These are phyloP conservation scores for Cherax quadricarinatus DNA, from an alignment of 1,140 invertebrate species.

Conservation along the genomic window DNA sequence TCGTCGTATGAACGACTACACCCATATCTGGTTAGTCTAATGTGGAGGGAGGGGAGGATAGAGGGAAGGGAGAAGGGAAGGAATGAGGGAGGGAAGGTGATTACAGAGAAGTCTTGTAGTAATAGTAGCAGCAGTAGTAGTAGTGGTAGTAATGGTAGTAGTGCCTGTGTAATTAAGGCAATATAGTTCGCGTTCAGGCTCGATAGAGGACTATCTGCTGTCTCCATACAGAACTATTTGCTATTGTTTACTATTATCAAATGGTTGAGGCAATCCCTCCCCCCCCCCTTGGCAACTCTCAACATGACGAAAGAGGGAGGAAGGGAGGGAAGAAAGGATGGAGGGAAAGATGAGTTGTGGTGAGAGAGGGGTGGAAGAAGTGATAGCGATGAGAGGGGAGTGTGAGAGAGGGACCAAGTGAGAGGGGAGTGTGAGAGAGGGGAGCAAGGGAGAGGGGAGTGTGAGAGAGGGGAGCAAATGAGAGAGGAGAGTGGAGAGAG, in stretches of 20 bases:
- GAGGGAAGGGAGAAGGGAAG: background rate
- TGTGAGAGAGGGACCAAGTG: no score
- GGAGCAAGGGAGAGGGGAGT: no score
- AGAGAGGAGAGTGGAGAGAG: background rate
- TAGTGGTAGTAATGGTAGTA: no score
- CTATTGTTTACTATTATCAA: no score
- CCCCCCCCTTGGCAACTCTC: no score
- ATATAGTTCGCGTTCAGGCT: no score
- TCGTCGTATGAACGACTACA: constrained; percentile 47
- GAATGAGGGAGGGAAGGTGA: background rate
- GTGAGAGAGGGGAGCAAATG: no score
- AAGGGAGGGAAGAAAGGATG: background rate
- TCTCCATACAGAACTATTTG: no score
- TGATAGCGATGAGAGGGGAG: background rate
- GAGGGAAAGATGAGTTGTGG: background rate
- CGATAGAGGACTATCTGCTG: no score
- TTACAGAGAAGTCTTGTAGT: background rate
- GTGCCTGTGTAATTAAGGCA: no score
- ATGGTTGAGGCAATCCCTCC: no score
- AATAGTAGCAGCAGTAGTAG: background rate
- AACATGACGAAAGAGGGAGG: background rate
- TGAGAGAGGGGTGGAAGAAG: background rate
- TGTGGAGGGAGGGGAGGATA: background rate
- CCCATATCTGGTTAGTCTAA: constrained; percentile 36
- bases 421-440: no score